phyloP scores from a whole-genome alignment of 2,888 invertebrate genomes.

The Caenorhabditis drosophilae region DNA sequence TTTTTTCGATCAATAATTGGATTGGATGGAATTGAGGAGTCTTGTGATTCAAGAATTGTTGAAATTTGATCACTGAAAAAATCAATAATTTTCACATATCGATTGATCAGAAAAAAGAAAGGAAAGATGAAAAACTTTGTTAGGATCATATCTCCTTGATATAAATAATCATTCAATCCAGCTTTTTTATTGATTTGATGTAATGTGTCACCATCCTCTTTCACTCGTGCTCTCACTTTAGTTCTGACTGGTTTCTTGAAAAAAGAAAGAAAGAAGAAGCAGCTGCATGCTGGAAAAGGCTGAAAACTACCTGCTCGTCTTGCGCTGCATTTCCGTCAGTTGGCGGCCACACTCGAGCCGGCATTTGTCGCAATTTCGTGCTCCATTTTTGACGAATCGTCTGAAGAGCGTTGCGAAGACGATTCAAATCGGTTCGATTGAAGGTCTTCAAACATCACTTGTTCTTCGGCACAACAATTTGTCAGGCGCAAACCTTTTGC shows the following conservation, averaged over 20 bases:
- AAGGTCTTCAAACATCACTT: constrained; percentile 24
- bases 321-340: background rate
- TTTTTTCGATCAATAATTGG: too few relatives aligned
- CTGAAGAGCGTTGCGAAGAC: constrained; percentile 12
- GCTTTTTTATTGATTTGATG: constrained; percentile 43
- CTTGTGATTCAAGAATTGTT: constrained; percentile 26
- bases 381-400: constrained; percentile 30
- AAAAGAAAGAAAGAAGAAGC: background rate
- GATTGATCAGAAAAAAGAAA: background rate
- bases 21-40: background rate
- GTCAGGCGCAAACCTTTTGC: too few relatives aligned
- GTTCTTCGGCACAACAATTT: too few relatives aligned
- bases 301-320: background rate
- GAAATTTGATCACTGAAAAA: constrained; percentile 21
- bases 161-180: constrained; percentile 42
- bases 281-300: too few relatives aligned
- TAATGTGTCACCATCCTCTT: constrained; percentile 33
- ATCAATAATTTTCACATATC: background rate
- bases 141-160: constrained; percentile 55
- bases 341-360: constrained; percentile 11
- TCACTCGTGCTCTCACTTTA: constrained; percentile 30
- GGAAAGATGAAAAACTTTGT: too few relatives aligned
- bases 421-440: constrained; percentile 21
- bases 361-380: constrained; percentile 27
- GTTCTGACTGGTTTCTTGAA: constrained; percentile 18